These are phyloP conservation scores for Leptodirus hochenwartii DNA, from an alignment of 2,888 invertebrate species.

Conservation along the genomic window DNA sequence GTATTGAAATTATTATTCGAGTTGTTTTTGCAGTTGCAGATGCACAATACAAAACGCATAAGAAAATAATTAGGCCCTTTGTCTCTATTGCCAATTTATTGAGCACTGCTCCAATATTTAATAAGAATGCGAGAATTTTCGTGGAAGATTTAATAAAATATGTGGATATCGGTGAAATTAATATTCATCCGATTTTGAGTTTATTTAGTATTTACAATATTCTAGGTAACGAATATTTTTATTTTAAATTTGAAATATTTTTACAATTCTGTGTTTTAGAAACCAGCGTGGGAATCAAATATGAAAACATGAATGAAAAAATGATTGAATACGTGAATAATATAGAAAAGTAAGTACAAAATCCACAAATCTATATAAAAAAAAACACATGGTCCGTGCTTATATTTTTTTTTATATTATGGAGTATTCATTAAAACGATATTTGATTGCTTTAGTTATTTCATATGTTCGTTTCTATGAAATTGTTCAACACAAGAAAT, in stretches of 20 bases:
- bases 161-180: neutral
- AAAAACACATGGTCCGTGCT: neutral
- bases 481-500: too few relatives aligned
- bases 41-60: constrained; percentile 7
- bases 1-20: constrained; percentile 5
- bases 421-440: too few relatives aligned
- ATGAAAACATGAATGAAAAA: constrained; percentile 14
- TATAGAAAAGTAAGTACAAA: constrained; percentile 7
- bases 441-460: too few relatives aligned
- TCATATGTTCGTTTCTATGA: too few relatives aligned
- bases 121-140: constrained; percentile 7
- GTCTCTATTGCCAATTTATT: constrained; percentile 7
- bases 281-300: constrained; percentile 9
- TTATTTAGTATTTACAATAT: neutral
- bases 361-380: neutral
- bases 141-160: constrained; percentile 2
- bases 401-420: too few relatives aligned
- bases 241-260: constrained; percentile 4
- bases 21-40: constrained; percentile 6
- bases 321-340: constrained; percentile 7
- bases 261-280: neutral
- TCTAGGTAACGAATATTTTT: neutral
- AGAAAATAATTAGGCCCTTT: constrained; percentile 6
- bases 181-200: neutral
- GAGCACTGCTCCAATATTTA: constrained; percentile 7